These are phyloP conservation scores for Siniperca obscura DNA, from an alignment of 2,797 vertebrate genomes.

Conservation along the genomic window DNA sequence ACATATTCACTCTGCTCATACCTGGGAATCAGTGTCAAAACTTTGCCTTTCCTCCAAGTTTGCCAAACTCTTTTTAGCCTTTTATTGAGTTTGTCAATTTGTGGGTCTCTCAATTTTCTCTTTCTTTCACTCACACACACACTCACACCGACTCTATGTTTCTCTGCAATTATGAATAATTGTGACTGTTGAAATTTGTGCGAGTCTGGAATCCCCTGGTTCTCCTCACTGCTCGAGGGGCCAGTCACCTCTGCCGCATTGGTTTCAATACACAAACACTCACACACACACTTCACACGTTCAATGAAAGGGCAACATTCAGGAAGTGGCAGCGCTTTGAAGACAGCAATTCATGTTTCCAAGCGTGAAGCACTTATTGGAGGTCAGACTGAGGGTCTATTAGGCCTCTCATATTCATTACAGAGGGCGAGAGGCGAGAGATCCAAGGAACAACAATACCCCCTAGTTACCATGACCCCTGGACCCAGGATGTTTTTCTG, in stretches of 20 bases:
- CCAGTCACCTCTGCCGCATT: constrained; percentile 72
- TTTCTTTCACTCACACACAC: constrained; percentile 32
- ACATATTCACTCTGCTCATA: constrained; percentile 82
- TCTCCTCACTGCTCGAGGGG: constrained; percentile 78
- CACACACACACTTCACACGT: constrained; percentile 59
- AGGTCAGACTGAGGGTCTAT: constrained; percentile 81
- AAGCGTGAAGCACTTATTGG: constrained; percentile 82
- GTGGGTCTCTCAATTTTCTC: constrained; percentile 58
- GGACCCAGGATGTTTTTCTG: constrained; percentile 82
- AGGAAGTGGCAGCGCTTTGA: constrained; percentile 84
- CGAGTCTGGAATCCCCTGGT: constrained; percentile 71
- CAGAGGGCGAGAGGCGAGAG: constrained; percentile 77
- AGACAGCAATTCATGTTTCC: constrained; percentile 83
- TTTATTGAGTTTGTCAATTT: constrained; percentile 70
- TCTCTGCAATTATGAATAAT: constrained; percentile 78
- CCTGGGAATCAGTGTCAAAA: constrained; percentile 84
- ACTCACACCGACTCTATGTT: constrained; percentile 38
- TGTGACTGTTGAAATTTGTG: constrained; percentile 73
- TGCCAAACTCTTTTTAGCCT: constrained; percentile 35
- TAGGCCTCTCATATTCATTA: constrained; percentile 85
- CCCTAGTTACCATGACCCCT: constrained; percentile 76
- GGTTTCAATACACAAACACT: constrained; percentile 53
- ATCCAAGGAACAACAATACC: constrained; percentile 71
- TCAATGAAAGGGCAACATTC: constrained; percentile 73
- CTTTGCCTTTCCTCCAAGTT: constrained; percentile 65